Conservation (phyloP, 2,888 invertebrate species). For the Cylindroiulus punctatus region DNA sequence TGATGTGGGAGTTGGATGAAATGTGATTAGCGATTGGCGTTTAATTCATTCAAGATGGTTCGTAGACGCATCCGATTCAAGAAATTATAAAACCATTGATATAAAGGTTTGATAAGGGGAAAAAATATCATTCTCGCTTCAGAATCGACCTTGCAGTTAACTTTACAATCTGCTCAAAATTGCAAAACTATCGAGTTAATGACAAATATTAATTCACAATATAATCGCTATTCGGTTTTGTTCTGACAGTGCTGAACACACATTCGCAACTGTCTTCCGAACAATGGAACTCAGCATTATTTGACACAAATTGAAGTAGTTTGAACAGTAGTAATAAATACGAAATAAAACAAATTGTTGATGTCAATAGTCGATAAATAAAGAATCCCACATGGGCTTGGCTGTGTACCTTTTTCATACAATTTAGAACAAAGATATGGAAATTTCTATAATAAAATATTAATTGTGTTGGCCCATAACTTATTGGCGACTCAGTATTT, state of each 20-base stretch:
- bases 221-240: no score
- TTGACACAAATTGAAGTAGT: not conserved
- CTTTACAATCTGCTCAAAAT: not conserved
- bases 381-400: not conserved
- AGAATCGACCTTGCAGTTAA: no score
- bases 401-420: not conserved
- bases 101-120: not conserved
- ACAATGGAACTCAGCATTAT: no score
- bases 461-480: not conserved
- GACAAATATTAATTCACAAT: not conserved
- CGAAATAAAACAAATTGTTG: not conserved
- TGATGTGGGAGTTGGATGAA: constrained; percentile 8
- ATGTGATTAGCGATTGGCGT: not conserved
- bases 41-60: not conserved
- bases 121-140: no score
- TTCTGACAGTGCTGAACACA: no score
- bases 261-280: not conserved
- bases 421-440: not conserved
- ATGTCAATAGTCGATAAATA: not conserved
- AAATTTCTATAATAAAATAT: not conserved
- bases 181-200: not conserved
- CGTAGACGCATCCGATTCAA: no score
- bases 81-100: not conserved
- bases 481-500: constrained; percentile 10
- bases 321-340: not conserved